A percentile compares a stretch with the other conserved stretches of the same genome.
Evolutionary conservation across 2,797 vertebrate genomes (phyloP).

Genomic region (Anguilla megastoma): DNA sequence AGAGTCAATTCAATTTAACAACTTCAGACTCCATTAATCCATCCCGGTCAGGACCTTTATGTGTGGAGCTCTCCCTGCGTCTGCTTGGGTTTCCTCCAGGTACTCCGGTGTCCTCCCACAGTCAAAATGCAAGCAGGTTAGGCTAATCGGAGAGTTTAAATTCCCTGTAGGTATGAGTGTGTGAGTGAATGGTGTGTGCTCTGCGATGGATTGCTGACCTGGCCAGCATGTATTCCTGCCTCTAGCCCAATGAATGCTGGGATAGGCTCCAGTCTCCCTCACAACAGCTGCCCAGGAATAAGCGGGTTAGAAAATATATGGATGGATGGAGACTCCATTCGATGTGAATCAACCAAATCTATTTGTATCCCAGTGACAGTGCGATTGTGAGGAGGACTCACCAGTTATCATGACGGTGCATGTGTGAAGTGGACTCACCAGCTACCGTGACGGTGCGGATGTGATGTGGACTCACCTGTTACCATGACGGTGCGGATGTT

Average conservation of each 20-base stretch:
- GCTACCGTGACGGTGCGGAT: conserved; percentile 45
- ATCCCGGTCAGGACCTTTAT: neutral
- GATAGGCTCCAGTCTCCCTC: too few relatives aligned
- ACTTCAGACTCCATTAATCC: neutral
- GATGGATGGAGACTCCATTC: neutral
- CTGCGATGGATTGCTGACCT: neutral
- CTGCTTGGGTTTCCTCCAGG: neutral
- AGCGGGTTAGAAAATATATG: neutral
- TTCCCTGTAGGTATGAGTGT: neutral
- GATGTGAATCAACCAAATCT: neutral
- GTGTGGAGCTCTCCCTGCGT: too few relatives aligned
- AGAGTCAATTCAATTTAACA: neutral
- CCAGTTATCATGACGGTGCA: conserved; percentile 46
- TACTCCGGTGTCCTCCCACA: too few relatives aligned
- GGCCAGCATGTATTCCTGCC: too few relatives aligned
- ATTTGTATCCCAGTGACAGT: conserved; percentile 15
- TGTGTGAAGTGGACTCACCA: conserved; percentile 33
- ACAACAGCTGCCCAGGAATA: neutral
- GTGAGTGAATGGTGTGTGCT: neutral
- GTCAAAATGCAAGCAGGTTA: neutral
- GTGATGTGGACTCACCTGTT: conserved; percentile 35
- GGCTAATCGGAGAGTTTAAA: neutral
- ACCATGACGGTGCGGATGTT: conserved; percentile 47
- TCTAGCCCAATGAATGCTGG: too few relatives aligned
- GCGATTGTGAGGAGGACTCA: conserved; percentile 32